Base-by-base conservation (phyloP, 2,113 vertebrate genomes). In the Pluvialis apricaria region DNA sequence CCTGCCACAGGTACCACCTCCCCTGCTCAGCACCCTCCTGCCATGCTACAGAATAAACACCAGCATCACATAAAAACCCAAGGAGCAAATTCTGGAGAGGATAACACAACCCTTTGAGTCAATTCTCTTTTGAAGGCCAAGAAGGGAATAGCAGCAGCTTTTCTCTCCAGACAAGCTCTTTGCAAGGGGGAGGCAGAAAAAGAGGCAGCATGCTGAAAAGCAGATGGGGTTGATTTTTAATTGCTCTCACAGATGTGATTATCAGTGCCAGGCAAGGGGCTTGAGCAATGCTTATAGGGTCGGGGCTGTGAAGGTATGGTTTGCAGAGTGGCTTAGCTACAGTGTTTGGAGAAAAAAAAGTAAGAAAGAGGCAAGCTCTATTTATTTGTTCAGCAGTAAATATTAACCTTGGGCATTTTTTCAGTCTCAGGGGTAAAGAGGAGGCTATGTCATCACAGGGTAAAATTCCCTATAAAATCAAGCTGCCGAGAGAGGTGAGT, bases 341-440 rank as follows among this genome's bases (percentile, higher is more conserved):
- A 40, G 24, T 0, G 2, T 82, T 76, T 87, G 25, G 69, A 11
- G 25, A 64, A 11, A n/a, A 68, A 64, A 47, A 68, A 58, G 32
- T n/a, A 94, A 42, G 32, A 52, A 92, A 75, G 45, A 86, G 25
- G 70, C 4, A 1, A 75, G 60, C 44, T 88, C 16, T 71, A 25
- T 91, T 94, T 92, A 79, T 89, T 91, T 92, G 69, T 70, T 85
- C 75, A 82, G 40, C 55, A 58, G 40, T 87, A 94, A 94, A 94
- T 95, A 87, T 94, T 96, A 72, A 69, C 71, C 49, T 91, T 42
- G 38, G 29, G 65, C 54, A 42, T 52, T 91, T 95, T 96, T 94
- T 84, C 73, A 58, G 36, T 83, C 81, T 87, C 18, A 1, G 25
- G 20, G 25, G 40, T 62, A 77, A 85, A 69, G 70, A 60, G 89